These are phyloP conservation scores for Hydrozoanthus tunicans DNA, from an alignment of 64 coral and sea anemone genomes.

Conservation along the genomic window DNA sequence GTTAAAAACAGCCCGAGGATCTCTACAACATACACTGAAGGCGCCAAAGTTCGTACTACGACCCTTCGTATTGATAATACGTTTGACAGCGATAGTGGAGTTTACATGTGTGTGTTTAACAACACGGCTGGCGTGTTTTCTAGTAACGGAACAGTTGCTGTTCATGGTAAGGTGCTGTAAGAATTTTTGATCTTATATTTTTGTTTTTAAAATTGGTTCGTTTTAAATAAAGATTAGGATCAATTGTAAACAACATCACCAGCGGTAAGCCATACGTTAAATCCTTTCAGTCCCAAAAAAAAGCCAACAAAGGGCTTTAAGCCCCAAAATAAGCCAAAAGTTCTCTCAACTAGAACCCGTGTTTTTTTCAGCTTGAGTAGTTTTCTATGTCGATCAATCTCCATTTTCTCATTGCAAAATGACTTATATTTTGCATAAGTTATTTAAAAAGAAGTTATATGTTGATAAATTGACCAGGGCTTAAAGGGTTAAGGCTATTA, in stretches of 20 bases:
- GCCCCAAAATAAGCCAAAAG: too few species aligned
- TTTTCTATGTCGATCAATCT: too few species aligned
- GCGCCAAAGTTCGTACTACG: not conserved
- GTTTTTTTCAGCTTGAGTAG: too few species aligned
- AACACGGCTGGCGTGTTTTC: not conserved
- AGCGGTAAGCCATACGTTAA: too few species aligned
- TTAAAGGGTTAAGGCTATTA: too few species aligned
- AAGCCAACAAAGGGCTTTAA: too few species aligned
- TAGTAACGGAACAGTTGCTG: not conserved
- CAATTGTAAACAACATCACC: not conserved
- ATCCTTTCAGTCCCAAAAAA: too few species aligned
- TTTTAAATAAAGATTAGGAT: not conserved
- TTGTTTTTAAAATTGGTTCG: not conserved
- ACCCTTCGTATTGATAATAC: not conserved
- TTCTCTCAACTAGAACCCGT: too few species aligned
- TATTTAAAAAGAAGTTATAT: too few species aligned
- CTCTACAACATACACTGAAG: not conserved
- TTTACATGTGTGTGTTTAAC: constrained; percentile 42
- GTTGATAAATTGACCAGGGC: too few species aligned
- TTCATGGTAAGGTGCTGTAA: not conserved
- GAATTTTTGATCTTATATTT: not conserved
- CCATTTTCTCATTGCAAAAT: too few species aligned
- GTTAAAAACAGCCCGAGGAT: not conserved
- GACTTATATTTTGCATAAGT: too few species aligned
- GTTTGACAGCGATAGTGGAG: not conserved